Conservation (phyloP, 2,113 vertebrate species). For the Bos indicus region DNA sequence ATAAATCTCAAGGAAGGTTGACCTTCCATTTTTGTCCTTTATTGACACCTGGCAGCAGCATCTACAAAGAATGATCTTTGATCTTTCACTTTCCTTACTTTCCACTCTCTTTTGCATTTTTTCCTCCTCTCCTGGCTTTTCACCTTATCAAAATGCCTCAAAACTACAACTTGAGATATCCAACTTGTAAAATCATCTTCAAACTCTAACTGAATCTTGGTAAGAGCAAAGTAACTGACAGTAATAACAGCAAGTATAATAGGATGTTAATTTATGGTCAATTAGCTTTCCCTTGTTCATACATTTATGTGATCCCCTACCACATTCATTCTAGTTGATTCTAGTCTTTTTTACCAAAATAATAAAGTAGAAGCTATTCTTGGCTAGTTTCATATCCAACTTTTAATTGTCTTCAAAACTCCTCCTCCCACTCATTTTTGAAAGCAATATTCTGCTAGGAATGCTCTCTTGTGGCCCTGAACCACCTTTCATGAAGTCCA, state of each 20-base stretch:
- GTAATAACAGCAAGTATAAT: background rate
- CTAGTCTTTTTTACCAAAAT: background rate
- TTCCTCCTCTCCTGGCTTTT: background rate
- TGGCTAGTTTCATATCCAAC: fast-evolving
- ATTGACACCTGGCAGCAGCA: background rate
- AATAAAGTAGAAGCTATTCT: background rate
- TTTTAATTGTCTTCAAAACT: background rate
- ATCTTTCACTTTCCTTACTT: background rate
- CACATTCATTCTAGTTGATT: background rate
- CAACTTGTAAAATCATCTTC: background rate
- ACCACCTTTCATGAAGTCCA: background rate
- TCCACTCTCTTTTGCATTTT: background rate
- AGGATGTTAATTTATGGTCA: background rate
- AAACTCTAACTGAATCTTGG: background rate
- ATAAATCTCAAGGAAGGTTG: background rate
- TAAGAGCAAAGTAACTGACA: background rate
- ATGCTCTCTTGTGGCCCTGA: background rate
- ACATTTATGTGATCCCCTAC: fast-evolving
- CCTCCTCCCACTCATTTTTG: background rate
- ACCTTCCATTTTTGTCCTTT: background rate
- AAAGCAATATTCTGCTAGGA: background rate
- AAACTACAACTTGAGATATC: background rate
- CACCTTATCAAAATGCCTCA: background rate
- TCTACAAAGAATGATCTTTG: background rate
- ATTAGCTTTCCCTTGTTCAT: background rate